phyloP scores from a whole-genome alignment of 2,888 invertebrate genomes.

The Drosophila greeni region DNA sequence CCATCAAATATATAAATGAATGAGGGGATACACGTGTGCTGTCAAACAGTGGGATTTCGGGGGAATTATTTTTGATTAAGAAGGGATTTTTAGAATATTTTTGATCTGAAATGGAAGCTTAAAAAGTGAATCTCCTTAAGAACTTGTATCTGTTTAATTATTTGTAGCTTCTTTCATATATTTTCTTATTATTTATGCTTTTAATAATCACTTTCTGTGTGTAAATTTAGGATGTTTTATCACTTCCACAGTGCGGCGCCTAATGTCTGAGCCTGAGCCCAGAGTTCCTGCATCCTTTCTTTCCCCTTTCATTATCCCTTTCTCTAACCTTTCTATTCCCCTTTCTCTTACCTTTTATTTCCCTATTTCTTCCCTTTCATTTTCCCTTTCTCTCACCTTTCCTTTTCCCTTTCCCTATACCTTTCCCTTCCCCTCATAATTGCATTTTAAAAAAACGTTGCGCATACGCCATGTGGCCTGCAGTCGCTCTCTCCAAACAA shows the following conservation, averaged over 20 bases:
- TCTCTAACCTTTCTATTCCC: not conserved
- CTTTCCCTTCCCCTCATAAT: constrained; percentile 39
- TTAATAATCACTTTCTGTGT: not conserved
- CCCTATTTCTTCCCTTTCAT: not conserved
- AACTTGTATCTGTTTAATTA: not conserved
- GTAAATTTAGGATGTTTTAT: not conserved
- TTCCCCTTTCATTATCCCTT: too few species aligned
- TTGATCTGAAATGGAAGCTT: rapidly evolving
- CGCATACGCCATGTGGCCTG: constrained; percentile 63
- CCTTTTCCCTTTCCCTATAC: not conserved
- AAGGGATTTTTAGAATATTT: not conserved
- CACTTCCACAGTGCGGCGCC: constrained; percentile 54
- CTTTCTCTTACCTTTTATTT: not conserved
- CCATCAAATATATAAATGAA: constrained; percentile 41
- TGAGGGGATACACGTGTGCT: constrained; percentile 47
- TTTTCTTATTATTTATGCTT: not conserved
- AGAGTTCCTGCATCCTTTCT: too few species aligned
- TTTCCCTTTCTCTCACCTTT: not conserved
- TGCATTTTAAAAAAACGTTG: constrained; percentile 55
- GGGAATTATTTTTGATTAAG: not conserved
- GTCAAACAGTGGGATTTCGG: constrained; percentile 5
- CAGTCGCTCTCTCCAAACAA: constrained; percentile 33
- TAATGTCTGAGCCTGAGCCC: too few species aligned
- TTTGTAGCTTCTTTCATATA: not conserved
- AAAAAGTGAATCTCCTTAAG: too few species aligned